Evolutionary conservation across 2,888 invertebrate genomes (phyloP).

Genomic region (Drosophila greeni): DNA sequence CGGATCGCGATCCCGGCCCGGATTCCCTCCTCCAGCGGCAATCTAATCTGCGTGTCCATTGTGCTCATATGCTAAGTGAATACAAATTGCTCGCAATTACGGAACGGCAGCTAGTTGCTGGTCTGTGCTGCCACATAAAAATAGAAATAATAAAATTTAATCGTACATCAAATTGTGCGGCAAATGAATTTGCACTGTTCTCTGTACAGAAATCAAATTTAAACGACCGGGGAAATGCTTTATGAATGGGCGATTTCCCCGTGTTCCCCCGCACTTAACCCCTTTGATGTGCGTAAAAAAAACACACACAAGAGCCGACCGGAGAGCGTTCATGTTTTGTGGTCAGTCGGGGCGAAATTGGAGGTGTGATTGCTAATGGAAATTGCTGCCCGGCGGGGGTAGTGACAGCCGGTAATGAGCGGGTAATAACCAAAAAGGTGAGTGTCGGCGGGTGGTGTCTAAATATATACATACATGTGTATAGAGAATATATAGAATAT

Average conservation of each 20-base stretch:
- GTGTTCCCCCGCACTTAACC: background rate
- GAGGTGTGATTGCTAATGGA: slow-evolving; percentile 37
- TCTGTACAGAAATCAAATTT: slow-evolving; percentile 26
- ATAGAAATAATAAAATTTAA: slow-evolving; percentile 44
- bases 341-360: slow-evolving; percentile 20
- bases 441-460: background rate
- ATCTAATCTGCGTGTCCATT: slow-evolving; percentile 40
- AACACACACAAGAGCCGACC: background rate
- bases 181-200: slow-evolving; percentile 39
- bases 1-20: slow-evolving; percentile 4
- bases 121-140: slow-evolving; percentile 40
- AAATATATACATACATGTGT: background rate
- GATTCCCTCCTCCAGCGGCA: slow-evolving; percentile 8
- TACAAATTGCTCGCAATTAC: slow-evolving; percentile 58
- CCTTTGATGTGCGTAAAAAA: slow-evolving; percentile 6
- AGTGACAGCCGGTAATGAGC: slow-evolving; percentile 26
- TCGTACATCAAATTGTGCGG: slow-evolving; percentile 41
- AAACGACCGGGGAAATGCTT: slow-evolving; percentile 39
- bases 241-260: slow-evolving; percentile 45
- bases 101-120: slow-evolving; percentile 39
- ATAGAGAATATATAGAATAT: no score
- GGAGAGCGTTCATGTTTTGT: slow-evolving; percentile 1
- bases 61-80: slow-evolving; percentile 47
- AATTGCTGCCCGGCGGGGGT: slow-evolving; percentile 10
- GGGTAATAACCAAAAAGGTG: slow-evolving; percentile 22